Evolutionary conservation across 2,797 vertebrate species (phyloP).

Genomic region (Percopsis omiscomaycus): DNA sequence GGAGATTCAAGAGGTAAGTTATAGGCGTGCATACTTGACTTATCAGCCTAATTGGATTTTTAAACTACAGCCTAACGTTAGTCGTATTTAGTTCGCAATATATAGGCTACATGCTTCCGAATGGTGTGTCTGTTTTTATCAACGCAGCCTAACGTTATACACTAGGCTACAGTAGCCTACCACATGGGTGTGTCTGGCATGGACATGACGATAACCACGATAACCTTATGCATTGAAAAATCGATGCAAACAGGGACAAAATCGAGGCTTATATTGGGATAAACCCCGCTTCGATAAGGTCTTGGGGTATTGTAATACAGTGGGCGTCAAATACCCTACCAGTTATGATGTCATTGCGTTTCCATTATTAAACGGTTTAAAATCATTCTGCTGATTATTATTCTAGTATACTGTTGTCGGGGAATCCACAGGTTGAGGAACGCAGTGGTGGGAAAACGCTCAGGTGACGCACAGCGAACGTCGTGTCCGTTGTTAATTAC

Average conservation of each 20-base stretch:
- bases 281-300: no score
- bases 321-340: no score
- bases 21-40: constrained; percentile 19
- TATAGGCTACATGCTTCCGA: not conserved
- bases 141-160: not conserved
- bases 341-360: constrained; percentile 4
- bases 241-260: constrained; percentile 1
- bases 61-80: not conserved
- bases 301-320: no score
- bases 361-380: not conserved
- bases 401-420: not conserved
- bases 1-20: constrained; percentile 60
- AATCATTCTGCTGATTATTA: no score
- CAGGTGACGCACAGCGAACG: constrained; percentile 28
- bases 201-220: constrained; percentile 11
- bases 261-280: not conserved
- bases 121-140: constrained; percentile 12
- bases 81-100: not conserved
- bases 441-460: constrained; percentile 14
- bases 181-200: constrained; percentile 53
- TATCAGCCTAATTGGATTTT: not conserved
- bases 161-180: not conserved
- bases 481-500: no score
- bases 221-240: constrained; percentile 1
- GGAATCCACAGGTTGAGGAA: constrained; percentile 62